phyloP scores from a whole-genome alignment of 2,113 vertebrate genomes.

The Cynocephalus volans region DNA sequence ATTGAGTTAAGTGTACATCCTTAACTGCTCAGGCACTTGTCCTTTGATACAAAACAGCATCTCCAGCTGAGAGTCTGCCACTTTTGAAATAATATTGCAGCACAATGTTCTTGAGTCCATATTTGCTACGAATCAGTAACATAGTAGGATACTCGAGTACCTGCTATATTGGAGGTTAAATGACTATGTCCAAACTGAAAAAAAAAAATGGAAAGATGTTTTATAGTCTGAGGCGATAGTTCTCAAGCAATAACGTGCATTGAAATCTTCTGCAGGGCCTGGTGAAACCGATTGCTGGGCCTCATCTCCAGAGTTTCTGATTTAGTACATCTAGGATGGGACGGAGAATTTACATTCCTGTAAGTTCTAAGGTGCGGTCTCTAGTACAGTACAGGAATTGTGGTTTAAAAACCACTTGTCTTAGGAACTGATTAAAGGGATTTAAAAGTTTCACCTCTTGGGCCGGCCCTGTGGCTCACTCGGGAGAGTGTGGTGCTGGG shows the following conservation, averaged over 20 bases:
- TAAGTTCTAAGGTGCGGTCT: background rate
- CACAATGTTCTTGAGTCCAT: background rate
- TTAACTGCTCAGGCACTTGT: background rate
- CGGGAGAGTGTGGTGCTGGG: too few species aligned
- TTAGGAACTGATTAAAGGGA: background rate
- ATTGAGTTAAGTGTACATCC: background rate
- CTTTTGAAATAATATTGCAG: background rate
- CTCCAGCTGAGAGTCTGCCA: constrained; percentile 3
- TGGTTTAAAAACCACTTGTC: background rate
- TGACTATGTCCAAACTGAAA: background rate
- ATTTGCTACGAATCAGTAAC: constrained; percentile 16
- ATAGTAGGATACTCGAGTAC: background rate
- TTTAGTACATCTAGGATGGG: background rate
- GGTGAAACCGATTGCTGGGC: background rate
- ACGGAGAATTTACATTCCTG: background rate
- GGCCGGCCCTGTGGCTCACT: too few species aligned
- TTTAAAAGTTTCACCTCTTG: background rate
- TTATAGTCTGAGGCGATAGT: background rate
- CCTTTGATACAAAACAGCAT: constrained; percentile 7
- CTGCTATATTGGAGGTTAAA: background rate
- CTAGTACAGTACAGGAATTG: background rate
- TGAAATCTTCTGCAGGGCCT: background rate
- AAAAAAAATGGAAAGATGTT: background rate
- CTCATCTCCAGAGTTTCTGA: background rate
- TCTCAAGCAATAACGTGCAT: background rate